Percentiles rank a stretch among this genome's conserved stretches.
Evolutionary conservation across 2,888 invertebrate genomes (phyloP).

Genomic region (Tipula confusa): DNA sequence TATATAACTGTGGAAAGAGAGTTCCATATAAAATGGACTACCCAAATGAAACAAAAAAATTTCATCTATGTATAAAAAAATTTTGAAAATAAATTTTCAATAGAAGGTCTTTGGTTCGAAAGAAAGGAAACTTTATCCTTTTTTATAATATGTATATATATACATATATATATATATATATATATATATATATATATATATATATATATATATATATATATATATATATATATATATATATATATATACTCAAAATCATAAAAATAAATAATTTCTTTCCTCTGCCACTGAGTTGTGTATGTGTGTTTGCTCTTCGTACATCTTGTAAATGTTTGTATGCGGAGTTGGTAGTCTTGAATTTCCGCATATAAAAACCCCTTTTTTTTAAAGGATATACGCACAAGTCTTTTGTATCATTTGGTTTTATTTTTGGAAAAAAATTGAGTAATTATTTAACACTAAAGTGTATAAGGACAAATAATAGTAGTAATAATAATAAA

Average conservation of each 20-base stretch:
- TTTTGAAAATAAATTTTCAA: neutral
- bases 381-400: neutral
- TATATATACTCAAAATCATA: neutral
- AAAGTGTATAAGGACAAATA: constrained; percentile 25
- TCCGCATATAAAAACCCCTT: neutral
- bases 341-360: neutral
- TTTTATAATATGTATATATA: no score
- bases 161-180: no score
- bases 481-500: neutral
- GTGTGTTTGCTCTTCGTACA: neutral
- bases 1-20: neutral
- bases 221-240: no score
- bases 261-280: neutral
- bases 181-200: no score
- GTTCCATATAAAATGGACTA: neutral
- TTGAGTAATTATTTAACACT: constrained; percentile 25
- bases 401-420: neutral
- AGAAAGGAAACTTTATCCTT: neutral
- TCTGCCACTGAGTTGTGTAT: neutral
- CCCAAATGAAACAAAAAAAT: neutral
- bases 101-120: neutral
- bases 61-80: neutral
- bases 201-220: no score
- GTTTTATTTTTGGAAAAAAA: neutral
- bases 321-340: neutral